Conservation (phyloP, 2,113 vertebrate genomes). For the Callaeas wilsoni region DNA sequence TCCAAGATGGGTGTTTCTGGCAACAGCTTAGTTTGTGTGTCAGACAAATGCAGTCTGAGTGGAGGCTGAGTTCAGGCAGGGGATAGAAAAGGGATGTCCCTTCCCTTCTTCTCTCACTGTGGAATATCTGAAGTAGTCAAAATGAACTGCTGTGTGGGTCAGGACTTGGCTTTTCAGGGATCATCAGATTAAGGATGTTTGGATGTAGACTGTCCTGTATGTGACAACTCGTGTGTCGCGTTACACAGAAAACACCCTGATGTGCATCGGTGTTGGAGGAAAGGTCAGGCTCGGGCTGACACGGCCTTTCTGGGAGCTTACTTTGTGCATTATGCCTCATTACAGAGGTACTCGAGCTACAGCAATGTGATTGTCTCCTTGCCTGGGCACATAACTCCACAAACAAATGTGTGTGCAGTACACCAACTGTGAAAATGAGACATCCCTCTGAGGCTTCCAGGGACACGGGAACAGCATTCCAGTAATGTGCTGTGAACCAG, state of each 20-base stretch:
- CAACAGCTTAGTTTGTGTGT: not conserved
- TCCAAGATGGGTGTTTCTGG: not conserved
- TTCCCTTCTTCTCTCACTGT: not conserved
- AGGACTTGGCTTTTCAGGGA: not conserved
- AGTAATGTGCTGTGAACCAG: not conserved
- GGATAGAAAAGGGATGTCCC: not conserved
- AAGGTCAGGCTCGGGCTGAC: not conserved
- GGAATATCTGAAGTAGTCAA: not conserved
- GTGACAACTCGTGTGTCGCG: not conserved
- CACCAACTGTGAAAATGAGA: not conserved
- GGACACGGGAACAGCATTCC: not conserved
- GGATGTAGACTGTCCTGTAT: not conserved
- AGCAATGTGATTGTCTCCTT: slow-evolving; percentile 3
- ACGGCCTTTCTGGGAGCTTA: not conserved
- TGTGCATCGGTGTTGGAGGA: not conserved
- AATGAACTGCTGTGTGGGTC: not conserved
- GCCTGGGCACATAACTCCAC: not conserved
- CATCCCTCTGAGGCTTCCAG: not conserved
- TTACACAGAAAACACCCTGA: not conserved
- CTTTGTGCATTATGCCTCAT: not conserved
- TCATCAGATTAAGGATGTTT: not conserved
- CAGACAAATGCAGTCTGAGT: not conserved
- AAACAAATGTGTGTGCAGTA: not conserved
- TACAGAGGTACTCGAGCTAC: not conserved
- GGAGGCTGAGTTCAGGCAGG: not conserved